These are phyloP conservation scores for Geopemphigus sp. DNA, from an alignment of 1,140 invertebrate genomes.

Conservation along the genomic window DNA sequence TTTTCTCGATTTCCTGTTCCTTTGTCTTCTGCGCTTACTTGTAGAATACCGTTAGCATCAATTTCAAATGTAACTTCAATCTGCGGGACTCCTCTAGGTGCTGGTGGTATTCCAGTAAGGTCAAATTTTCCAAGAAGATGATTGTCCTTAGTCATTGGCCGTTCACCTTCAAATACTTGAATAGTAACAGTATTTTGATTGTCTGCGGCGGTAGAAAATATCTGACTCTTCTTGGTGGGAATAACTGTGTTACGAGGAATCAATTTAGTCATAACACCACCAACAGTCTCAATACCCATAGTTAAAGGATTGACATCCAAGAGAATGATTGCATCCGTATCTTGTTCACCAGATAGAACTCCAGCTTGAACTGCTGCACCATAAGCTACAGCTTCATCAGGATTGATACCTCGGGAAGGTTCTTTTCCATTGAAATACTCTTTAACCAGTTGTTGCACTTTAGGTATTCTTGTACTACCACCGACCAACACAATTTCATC, in stretches of 20 bases:
- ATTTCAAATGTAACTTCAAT: constrained; percentile 99
- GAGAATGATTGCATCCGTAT: constrained; percentile 93
- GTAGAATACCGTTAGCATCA: constrained; percentile 96
- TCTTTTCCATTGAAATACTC: constrained; percentile 95
- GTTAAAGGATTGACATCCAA: constrained; percentile 98
- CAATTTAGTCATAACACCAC: constrained; percentile 99
- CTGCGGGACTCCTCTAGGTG: constrained; percentile 96
- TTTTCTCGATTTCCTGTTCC: constrained; percentile 98
- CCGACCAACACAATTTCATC: constrained; percentile 99
- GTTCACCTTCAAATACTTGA: constrained; percentile 92
- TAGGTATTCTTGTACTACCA: constrained; percentile 98
- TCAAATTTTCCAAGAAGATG: constrained; percentile 97
- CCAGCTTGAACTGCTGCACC: constrained; percentile 98
- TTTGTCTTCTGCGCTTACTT: constrained; percentile 87
- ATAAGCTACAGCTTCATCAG: constrained; percentile 96
- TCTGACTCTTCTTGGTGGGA: constrained; percentile 99
- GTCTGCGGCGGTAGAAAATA: constrained; percentile 98
- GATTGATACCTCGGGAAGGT: constrained; percentile 96
- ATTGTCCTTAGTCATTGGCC: constrained; percentile 99
- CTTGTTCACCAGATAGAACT: constrained; percentile 83
- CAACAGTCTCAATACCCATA: constrained; percentile 98
- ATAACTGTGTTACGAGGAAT: constrained; percentile 98
- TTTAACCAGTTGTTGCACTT: constrained; percentile 97
- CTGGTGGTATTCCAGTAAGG: constrained; percentile 95
- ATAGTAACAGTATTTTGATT: constrained; percentile 99